Conservation (phyloP, 2,888 invertebrate species). For the Cephus pygmeus region DNA sequence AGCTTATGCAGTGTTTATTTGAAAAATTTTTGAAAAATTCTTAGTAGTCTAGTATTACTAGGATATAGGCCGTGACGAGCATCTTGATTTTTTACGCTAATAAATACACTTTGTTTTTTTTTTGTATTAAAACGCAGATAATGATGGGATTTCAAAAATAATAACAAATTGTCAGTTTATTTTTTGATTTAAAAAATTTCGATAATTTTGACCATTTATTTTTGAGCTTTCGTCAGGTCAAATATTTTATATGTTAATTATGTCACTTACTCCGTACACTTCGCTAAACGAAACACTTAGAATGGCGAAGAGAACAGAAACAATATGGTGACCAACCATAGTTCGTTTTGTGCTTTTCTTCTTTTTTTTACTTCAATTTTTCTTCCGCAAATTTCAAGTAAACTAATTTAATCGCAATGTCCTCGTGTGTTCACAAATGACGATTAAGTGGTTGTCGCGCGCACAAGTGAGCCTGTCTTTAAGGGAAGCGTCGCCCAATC, state of each 20-base stretch:
- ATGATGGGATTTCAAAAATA: not conserved
- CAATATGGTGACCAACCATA: not conserved
- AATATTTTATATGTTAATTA: not conserved
- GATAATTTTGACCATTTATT: not conserved
- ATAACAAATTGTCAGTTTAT: not conserved
- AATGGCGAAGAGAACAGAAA: not conserved
- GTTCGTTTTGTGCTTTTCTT: not conserved
- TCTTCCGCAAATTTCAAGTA: not conserved
- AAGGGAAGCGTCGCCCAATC: slow-evolving; percentile 32
- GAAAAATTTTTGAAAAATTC: not conserved
- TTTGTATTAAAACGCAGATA: not conserved
- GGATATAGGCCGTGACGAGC: not conserved
- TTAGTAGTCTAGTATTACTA: not conserved
- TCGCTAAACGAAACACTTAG: not conserved
- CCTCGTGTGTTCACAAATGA: slow-evolving; percentile 12
- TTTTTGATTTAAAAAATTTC: not conserved
- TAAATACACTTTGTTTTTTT: not conserved
- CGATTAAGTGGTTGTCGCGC: slow-evolving; percentile 33
- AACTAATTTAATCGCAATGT: not conserved
- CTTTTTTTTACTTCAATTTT: not conserved
- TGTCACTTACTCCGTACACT: not conserved
- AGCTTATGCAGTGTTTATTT: not conserved
- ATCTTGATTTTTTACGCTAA: not conserved
- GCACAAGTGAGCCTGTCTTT: slow-evolving; percentile 33
- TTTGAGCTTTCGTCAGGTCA: not conserved